These are phyloP conservation scores for Pontoporia blainvillei DNA, from an alignment of 2,113 vertebrate species.

Conservation along the genomic window DNA sequence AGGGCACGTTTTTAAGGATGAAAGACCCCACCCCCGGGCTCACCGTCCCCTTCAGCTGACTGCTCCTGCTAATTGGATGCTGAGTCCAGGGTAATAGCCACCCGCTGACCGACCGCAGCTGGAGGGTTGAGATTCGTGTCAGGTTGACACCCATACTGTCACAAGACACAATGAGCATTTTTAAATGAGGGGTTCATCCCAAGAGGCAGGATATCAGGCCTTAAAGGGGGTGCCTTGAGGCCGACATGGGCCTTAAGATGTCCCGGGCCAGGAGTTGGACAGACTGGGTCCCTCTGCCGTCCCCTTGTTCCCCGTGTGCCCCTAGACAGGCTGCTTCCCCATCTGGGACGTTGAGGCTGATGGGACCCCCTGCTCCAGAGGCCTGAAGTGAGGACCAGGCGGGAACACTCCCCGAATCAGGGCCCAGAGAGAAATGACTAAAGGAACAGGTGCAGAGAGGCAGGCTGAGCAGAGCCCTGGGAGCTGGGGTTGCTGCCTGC, in stretches of 20 bases:
- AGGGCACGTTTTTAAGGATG: neutral
- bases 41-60: too few species aligned
- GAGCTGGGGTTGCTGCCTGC: neutral
- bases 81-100: neutral
- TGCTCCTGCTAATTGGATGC: neutral
- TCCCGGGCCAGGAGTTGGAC: neutral
- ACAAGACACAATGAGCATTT: neutral
- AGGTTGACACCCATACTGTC: rapidly evolving
- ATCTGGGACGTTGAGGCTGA: neutral
- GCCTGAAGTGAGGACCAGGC: neutral
- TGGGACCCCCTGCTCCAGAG: too few species aligned
- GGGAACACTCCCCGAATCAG: neutral
- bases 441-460: neutral
- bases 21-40: neutral
- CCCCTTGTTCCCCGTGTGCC: neutral
- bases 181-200: neutral
- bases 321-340: neutral
- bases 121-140: neutral
- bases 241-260: neutral
- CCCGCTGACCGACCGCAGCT: rapidly evolving
- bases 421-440: neutral
- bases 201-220: neutral
- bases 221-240: neutral
- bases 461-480: neutral
- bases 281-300: neutral